Percentiles rank a stretch among this genome's conserved stretches.
phyloP scores from a whole-genome alignment of 2,888 invertebrate genomes.

The Rhagonycha fulva region DNA sequence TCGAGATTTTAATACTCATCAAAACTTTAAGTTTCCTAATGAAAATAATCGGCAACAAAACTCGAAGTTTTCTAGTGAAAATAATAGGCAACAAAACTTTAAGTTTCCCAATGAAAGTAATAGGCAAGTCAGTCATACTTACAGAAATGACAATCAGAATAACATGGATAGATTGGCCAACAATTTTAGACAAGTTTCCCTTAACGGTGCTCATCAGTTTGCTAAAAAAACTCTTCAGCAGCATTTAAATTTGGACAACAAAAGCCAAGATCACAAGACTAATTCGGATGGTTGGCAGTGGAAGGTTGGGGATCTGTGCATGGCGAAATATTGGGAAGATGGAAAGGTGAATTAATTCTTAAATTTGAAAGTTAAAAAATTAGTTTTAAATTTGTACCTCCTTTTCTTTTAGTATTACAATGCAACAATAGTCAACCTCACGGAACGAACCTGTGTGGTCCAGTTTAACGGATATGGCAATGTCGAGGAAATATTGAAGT shows the following conservation, averaged over 20 bases:
- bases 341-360: slow-evolving; percentile 65
- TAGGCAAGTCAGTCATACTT: not conserved
- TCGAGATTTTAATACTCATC: not conserved
- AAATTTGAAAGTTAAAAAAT: not conserved
- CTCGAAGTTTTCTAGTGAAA: not conserved
- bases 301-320: slow-evolving; percentile 81
- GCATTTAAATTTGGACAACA: slow-evolving; percentile 46
- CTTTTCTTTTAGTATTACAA: slow-evolving; percentile 71
- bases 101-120: not conserved
- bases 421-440: slow-evolving; percentile 79
- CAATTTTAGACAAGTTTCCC: slow-evolving; percentile 42
- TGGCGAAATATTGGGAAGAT: slow-evolving; percentile 94
- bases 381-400: not conserved
- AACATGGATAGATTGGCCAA: not conserved
- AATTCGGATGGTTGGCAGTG: slow-evolving; percentile 58
- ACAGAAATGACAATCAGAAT: not conserved
- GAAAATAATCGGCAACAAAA: not conserved
- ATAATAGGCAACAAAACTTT: not conserved
- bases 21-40: not conserved
- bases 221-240: slow-evolving; percentile 50
- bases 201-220: slow-evolving; percentile 46
- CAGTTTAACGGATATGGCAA: slow-evolving; percentile 88
- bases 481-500: slow-evolving; percentile 83
- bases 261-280: not conserved
- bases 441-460: slow-evolving; percentile 84